Base-by-base conservation (phyloP, 2,888 invertebrate genomes). In the Dusona sp. region DNA sequence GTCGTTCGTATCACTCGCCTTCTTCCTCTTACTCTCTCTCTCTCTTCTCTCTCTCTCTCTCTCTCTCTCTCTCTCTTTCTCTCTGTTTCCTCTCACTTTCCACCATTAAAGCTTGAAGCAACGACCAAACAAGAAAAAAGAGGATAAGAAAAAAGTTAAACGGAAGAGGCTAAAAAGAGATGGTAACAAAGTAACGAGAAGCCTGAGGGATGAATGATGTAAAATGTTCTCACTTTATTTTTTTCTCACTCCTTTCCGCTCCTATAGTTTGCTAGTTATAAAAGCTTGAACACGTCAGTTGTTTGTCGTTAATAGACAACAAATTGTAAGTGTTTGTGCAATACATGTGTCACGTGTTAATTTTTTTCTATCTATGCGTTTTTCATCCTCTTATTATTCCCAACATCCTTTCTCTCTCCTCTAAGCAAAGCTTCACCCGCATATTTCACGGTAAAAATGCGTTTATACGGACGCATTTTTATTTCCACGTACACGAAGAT, bases 271-370 rank as follows among this genome's bases (percentile, higher is more conserved):
- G 57, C 54, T 67, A 33, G 70, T 64, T 54, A 73, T 83, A 78
- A 81, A 79, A 81, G 57, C 33, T 48, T 11, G 64, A 33, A 51
- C 25, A n/a, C 73, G 48, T 51, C 70, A 70, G 78, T 78, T 72
- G 67, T 84, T 36, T 74, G 81, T 84, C 79, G 78, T 84, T 87
- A 81, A 87, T 87, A 79, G 78, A 84, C 83, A 87, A 84, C 86
- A 84, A 87, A 87, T 84, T 87, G 84, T 75, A 38, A 38, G 22
- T 29, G 78, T 78, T 78, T 45, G 7, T 65, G 61, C 67, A 75
- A 81, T 78, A 78, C 54, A 77, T 57, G 75, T 78, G 54, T 83
- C 73, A 36, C 42, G 72, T 29, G n/a, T 33, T 80, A 25, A 48
- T 2, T 42, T 36, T 29, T 57, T n/a, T 54, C 19, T 45, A 29